Percentiles rank a stretch among this genome's conserved stretches.
phyloP scores from a whole-genome alignment of 1,140 invertebrate species.

The Procambarus clarkii region DNA sequence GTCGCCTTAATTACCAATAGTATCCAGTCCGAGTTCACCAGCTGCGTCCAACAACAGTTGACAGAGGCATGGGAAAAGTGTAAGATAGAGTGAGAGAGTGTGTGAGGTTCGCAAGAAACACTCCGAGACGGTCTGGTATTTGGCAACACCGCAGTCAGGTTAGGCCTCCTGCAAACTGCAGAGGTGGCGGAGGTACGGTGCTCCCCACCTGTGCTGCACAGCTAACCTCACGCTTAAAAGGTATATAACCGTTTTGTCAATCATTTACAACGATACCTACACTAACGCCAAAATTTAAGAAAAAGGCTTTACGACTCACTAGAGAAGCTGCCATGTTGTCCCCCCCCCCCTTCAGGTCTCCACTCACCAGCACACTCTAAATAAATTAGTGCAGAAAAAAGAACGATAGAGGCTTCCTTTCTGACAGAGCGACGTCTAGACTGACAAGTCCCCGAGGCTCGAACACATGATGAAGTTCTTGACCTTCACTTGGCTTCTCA shows the following conservation, averaged over 20 bases:
- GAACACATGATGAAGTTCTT: neutral
- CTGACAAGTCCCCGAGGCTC: neutral
- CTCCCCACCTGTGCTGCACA: neutral
- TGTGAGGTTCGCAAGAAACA: neutral
- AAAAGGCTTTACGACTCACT: no score
- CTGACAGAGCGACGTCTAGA: neutral
- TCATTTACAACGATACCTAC: no score
- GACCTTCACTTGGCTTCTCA: neutral
- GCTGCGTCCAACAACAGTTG: no score
- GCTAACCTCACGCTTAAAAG: no score
- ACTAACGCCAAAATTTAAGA: no score
- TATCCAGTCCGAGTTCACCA: no score
- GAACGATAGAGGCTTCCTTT: slow-evolving; percentile 9
- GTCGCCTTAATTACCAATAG: no score
- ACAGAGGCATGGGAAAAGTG: no score
- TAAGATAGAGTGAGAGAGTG: no score
- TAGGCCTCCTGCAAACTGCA: slow-evolving; percentile 36
- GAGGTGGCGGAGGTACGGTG: slow-evolving; percentile 26
- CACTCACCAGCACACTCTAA: slow-evolving; percentile 15
- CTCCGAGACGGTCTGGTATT: neutral
- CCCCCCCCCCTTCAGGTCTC: no score
- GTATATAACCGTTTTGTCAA: no score
- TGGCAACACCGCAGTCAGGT: slow-evolving; percentile 30
- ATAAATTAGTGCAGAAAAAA: slow-evolving; percentile 32
- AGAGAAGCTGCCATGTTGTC: no score